Conservation (phyloP, 2,888 invertebrate genomes). For the Erannis defoliaria region DNA sequence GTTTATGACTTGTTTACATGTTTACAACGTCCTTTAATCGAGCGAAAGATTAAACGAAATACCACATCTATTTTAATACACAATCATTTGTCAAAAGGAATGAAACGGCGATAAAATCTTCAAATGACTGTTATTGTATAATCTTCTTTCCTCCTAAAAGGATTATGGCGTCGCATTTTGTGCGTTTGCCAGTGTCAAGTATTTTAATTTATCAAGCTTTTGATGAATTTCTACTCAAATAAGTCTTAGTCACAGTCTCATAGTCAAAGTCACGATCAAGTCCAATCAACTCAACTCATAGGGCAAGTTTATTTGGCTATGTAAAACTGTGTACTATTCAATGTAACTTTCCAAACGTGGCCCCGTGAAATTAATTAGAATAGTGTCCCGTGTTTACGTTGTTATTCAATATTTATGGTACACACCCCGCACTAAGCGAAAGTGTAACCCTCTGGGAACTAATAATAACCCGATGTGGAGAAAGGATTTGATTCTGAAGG, state of each 20-base stretch:
- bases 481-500: not conserved
- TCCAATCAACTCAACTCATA: too few species aligned
- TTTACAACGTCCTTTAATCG: slow-evolving; percentile 10
- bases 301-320: slow-evolving; percentile 3
- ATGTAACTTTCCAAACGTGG: slow-evolving; percentile 8
- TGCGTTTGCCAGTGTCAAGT: too few species aligned
- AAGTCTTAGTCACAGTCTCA: too few species aligned
- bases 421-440: slow-evolving; percentile 3
- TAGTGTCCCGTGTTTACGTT: slow-evolving; percentile 22
- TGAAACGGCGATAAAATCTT: slow-evolving; percentile 2
- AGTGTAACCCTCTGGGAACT: not conserved
- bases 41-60: slow-evolving; percentile 9
- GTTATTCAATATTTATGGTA: slow-evolving; percentile 27
- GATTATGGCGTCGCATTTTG: too few species aligned
- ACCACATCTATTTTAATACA: slow-evolving; percentile 5
- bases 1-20: slow-evolving; percentile 18
- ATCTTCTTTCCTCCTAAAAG: too few species aligned
- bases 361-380: slow-evolving; percentile 28
- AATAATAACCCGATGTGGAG: not conserved
- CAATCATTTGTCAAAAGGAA: slow-evolving; percentile 10
- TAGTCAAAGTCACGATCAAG: too few species aligned
- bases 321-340: slow-evolving; percentile 6
- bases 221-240: too few species aligned
- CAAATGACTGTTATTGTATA: slow-evolving; percentile 7
- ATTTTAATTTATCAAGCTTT: too few species aligned